These are phyloP conservation scores for Setophaga kirtlandii DNA, from an alignment of 2,113 vertebrate genomes.

Conservation along the genomic window DNA sequence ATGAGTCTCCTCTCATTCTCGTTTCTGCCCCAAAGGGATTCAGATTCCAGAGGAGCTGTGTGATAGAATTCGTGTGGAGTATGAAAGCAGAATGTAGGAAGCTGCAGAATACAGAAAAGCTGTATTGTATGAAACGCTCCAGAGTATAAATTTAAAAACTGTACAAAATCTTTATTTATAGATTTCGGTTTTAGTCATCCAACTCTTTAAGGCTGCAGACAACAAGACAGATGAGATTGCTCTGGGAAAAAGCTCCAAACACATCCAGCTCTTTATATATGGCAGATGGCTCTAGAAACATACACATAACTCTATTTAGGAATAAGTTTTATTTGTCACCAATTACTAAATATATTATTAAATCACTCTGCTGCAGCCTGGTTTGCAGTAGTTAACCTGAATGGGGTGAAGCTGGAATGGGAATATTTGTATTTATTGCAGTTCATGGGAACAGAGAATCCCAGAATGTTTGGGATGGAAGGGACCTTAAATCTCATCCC, in stretches of 20 bases:
- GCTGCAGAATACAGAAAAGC: neutral
- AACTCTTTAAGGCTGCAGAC: constrained; percentile 22
- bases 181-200: neutral
- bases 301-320: neutral
- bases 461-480: neutral
- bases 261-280: neutral
- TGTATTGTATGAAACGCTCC: neutral
- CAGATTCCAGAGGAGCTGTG: neutral
- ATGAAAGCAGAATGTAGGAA: neutral
- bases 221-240: constrained; percentile 41
- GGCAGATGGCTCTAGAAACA: neutral
- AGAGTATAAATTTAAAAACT: constrained; percentile 9
- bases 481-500: neutral
- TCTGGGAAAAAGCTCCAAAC: constrained; percentile 16
- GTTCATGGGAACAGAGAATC: neutral
- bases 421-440: neutral
- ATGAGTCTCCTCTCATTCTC: neutral
- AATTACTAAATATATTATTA: neutral
- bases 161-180: constrained; percentile 49
- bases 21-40: neutral
- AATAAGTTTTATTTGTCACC: neutral
- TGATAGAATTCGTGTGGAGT: rapidly evolving
- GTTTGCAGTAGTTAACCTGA: neutral
- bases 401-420: neutral
- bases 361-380: neutral